Conservation (phyloP, 2,113 vertebrate genomes). For the Labeo rohita region DNA sequence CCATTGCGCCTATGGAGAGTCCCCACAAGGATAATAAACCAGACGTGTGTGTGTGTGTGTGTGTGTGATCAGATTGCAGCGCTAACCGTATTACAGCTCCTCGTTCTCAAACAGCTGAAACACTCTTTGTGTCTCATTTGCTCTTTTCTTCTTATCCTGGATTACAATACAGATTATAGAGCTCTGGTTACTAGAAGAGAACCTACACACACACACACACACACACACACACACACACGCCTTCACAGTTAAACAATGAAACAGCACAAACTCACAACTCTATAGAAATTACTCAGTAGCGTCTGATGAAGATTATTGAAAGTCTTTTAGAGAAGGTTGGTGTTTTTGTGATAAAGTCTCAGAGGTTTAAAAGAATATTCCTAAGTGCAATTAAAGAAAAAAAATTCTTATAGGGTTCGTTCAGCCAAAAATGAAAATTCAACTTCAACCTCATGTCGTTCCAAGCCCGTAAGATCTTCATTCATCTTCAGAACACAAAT, state of each 20-base stretch:
- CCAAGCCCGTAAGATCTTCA: too few species aligned
- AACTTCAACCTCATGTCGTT: too few species aligned
- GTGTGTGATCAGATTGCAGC: background rate
- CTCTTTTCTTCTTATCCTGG: background rate
- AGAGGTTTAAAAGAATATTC: too few species aligned
- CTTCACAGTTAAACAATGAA: background rate
- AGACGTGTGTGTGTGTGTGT: too few species aligned
- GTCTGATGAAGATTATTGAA: background rate
- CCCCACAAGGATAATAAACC: too few species aligned
- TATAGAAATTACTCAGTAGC: background rate
- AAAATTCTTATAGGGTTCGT: too few species aligned
- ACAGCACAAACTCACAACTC: background rate
- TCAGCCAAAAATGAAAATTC: too few species aligned
- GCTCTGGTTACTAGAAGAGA: conserved; percentile 1
- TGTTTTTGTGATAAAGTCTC: too few species aligned
- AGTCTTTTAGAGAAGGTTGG: background rate
- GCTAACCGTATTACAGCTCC: background rate
- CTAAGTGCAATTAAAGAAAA: background rate
- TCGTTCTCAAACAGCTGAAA: background rate
- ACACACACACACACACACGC: background rate
- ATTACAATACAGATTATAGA: conserved; percentile 21
- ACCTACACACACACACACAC: background rate
- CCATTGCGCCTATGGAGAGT: too few species aligned
- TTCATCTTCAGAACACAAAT: too few species aligned
- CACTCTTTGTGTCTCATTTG: background rate